Evolutionary conservation across 2,113 vertebrate species (phyloP).

Genomic region (Maccullochella peelii): DNA sequence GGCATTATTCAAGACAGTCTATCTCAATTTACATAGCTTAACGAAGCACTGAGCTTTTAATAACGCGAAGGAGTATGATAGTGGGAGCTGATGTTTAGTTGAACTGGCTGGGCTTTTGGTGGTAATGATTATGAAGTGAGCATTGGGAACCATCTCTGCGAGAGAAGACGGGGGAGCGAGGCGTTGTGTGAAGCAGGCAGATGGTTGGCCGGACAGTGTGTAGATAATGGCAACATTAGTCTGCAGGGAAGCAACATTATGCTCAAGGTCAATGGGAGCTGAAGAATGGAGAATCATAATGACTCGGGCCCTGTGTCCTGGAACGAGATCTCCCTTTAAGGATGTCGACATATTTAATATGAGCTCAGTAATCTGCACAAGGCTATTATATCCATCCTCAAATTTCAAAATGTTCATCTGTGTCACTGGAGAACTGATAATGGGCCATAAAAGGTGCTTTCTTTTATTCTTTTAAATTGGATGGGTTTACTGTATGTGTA

Average conservation of each 20-base stretch:
- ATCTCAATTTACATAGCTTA: constrained; percentile 76
- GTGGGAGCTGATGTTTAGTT: constrained; percentile 73
- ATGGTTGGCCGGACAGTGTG: constrained; percentile 75
- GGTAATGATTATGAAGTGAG: constrained; percentile 81
- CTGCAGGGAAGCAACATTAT: constrained; percentile 79
- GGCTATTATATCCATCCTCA: constrained; percentile 40
- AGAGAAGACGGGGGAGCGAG: constrained; percentile 39
- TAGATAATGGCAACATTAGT: constrained; percentile 79
- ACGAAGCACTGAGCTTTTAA: constrained; percentile 76
- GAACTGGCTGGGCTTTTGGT: constrained; percentile 70
- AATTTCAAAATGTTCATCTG: constrained; percentile 54
- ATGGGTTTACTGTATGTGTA: neutral
- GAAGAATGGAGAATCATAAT: constrained; percentile 73
- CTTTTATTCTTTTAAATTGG: constrained; percentile 41
- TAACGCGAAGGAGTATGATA: constrained; percentile 63
- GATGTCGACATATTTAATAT: constrained; percentile 57
- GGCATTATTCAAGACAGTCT: constrained; percentile 71
- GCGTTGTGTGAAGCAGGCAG: constrained; percentile 70
- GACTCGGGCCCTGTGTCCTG: constrained; percentile 56
- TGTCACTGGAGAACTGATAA: constrained; percentile 54
- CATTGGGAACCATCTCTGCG: constrained; percentile 52
- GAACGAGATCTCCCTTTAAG: constrained; percentile 68
- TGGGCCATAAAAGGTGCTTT: constrained; percentile 35
- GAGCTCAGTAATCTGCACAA: constrained; percentile 50
- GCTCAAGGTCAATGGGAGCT: constrained; percentile 81